Conservation (phyloP, 2,888 invertebrate species). For the Rhaphigaster nebulosa region DNA sequence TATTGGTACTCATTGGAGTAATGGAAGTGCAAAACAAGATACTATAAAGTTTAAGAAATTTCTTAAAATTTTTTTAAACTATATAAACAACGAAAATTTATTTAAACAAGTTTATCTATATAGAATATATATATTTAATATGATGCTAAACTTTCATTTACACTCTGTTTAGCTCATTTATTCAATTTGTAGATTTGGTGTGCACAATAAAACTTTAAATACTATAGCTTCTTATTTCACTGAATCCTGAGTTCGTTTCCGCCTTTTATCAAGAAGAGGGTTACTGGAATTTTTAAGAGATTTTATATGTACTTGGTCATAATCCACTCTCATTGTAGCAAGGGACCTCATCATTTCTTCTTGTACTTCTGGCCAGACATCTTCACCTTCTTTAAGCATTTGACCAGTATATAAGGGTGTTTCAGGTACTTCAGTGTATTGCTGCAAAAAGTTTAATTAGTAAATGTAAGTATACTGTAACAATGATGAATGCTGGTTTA, state of each 20-base stretch:
- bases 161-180: background rate
- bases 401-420: conserved; percentile 94
- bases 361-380: conserved; percentile 97
- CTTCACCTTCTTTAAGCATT: conserved; percentile 90
- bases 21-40: background rate
- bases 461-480: conserved; percentile 8
- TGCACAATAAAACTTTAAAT: background rate
- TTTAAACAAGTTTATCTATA: background rate
- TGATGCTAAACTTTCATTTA: background rate
- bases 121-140: conserved; percentile 1
- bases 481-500: background rate
- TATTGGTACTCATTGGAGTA: background rate
- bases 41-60: background rate
- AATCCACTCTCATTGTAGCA: conserved; percentile 98
- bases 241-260: conserved; percentile 63
- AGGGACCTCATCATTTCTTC: conserved; percentile 99
- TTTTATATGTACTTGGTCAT: conserved; percentile 94
- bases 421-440: conserved; percentile 90
- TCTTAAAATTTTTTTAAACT: too few relatives aligned
- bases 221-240: conserved; percentile 8
- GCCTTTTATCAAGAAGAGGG: conserved; percentile 87
- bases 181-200: background rate
- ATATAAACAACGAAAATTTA: background rate
- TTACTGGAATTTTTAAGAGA: conserved; percentile 94
- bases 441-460: conserved; percentile 68